Percentiles rank a stretch among this genome's conserved stretches.
These are phyloP conservation scores for Zaprionus lachaisei DNA, from an alignment of 1,140 invertebrate genomes.

Conservation along the genomic window DNA sequence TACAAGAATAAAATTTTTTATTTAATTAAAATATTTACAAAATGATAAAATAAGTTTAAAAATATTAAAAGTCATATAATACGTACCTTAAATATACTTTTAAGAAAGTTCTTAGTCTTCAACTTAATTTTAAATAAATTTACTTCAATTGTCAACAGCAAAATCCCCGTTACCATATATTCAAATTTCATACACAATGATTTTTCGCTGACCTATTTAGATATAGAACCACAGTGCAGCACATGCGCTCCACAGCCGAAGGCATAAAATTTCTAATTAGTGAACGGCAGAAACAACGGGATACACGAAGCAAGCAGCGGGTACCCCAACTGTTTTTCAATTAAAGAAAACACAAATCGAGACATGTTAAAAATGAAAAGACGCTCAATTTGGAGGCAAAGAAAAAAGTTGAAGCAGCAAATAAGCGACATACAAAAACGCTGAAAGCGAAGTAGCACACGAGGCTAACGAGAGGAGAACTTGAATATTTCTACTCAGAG, in stretches of 20 bases:
- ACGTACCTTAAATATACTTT: too few relatives aligned
- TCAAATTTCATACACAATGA: not conserved
- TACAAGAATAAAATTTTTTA: too few relatives aligned
- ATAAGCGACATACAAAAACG: not conserved
- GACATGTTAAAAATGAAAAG: conserved; percentile 43
- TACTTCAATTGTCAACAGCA: too few relatives aligned
- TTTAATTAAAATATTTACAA: too few relatives aligned
- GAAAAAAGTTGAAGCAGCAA: conserved; percentile 42
- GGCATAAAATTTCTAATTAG: conserved; percentile 38
- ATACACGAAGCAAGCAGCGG: not conserved
- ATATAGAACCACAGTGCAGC: not conserved
- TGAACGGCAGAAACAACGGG: not conserved
- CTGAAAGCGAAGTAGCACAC: conserved; percentile 1
- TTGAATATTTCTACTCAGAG: conserved; percentile 3
- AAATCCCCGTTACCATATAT: too few relatives aligned
- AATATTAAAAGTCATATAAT: too few relatives aligned
- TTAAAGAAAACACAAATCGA: conserved; percentile 65
- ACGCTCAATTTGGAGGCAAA: conserved; percentile 46
- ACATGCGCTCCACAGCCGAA: conserved; percentile 17
- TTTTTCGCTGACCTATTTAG: not conserved
- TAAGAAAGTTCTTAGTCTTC: too few relatives aligned
- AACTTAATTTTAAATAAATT: too few relatives aligned
- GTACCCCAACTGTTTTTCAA: conserved; percentile 67
- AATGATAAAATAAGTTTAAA: too few relatives aligned
- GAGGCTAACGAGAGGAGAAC: conserved; percentile 30